Percentiles rank a stretch among this genome's conserved stretches.
These are phyloP conservation scores for Listronotus bonariensis DNA, from an alignment of 1,140 invertebrate species.

Conservation along the genomic window DNA sequence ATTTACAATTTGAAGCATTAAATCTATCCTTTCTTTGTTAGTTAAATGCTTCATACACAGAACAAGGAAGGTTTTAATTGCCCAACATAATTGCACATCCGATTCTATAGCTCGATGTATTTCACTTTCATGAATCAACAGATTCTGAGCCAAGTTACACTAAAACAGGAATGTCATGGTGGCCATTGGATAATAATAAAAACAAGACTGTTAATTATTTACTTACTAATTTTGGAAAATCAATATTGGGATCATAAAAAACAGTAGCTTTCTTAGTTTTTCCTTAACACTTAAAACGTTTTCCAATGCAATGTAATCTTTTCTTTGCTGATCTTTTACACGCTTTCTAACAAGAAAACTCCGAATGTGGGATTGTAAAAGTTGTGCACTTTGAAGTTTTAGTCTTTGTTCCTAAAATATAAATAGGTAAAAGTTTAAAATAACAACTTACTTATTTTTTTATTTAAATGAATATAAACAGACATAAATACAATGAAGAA, in stretches of 20 bases:
- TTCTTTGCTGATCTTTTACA: constrained; percentile 67
- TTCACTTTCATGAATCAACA: constrained; percentile 54
- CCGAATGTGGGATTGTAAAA: constrained; percentile 79
- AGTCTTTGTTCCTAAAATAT: constrained; percentile 68
- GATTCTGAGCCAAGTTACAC: constrained; percentile 14
- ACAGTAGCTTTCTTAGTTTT: constrained; percentile 68
- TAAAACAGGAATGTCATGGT: no score
- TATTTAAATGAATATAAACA: no score
- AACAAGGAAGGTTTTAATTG: constrained; percentile 66
- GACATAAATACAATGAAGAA: no score
- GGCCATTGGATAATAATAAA: no score
- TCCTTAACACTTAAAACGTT: constrained; percentile 60
- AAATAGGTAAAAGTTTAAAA: no score
- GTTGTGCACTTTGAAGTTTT: constrained; percentile 69
- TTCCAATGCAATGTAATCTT: constrained; percentile 68
- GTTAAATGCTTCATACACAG: constrained; percentile 59
- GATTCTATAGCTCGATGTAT: constrained; percentile 56
- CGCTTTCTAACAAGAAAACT: constrained; percentile 73
- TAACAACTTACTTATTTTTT: no score
- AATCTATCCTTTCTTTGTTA: constrained; percentile 42
- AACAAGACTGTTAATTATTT: no score
- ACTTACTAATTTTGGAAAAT: constrained; percentile 73
- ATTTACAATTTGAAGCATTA: constrained; percentile 40
- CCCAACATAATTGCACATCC: constrained; percentile 56
- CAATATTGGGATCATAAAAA: constrained; percentile 76